Evolutionary conservation across 2,888 invertebrate species (phyloP).

Genomic region (Ormyrus thymus): DNA sequence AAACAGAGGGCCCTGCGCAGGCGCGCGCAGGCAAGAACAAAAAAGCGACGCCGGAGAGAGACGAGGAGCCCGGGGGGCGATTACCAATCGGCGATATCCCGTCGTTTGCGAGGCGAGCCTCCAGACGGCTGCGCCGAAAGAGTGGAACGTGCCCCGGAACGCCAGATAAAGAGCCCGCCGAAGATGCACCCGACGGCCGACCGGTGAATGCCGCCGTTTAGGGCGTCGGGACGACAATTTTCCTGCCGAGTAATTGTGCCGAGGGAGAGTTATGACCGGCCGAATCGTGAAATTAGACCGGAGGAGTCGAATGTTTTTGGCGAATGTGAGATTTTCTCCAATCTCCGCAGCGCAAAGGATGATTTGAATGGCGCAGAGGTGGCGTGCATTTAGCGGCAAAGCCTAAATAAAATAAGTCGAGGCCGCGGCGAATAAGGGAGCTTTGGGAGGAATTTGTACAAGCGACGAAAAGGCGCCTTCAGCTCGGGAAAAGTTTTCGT

Average conservation of each 20-base stretch:
- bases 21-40: too few relatives aligned
- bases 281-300: too few relatives aligned
- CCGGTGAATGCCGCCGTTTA: too few relatives aligned
- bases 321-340: too few relatives aligned
- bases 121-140: conserved; percentile 33
- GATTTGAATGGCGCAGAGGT: too few relatives aligned
- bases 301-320: too few relatives aligned
- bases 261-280: too few relatives aligned
- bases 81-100: conserved; percentile 36
- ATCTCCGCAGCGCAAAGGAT: too few relatives aligned
- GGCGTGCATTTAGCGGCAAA: too few relatives aligned
- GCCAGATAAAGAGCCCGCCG: conserved; percentile 38
- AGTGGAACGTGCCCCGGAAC: conserved; percentile 31
- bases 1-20: too few relatives aligned
- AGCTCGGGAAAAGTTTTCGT: conserved; percentile 26
- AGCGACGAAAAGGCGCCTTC: not conserved
- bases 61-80: not conserved
- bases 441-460: not conserved
- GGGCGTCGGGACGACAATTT: too few relatives aligned
- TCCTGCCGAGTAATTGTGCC: too few relatives aligned
- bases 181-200: not conserved
- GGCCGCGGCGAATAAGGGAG: not conserved
- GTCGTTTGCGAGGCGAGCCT: not conserved
- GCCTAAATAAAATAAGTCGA: not conserved
- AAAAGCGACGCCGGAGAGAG: not conserved